Percentiles rank a stretch among this genome's conserved stretches.
phyloP scores from a whole-genome alignment of 2,888 invertebrate genomes.

The Entomobrya proxima region DNA sequence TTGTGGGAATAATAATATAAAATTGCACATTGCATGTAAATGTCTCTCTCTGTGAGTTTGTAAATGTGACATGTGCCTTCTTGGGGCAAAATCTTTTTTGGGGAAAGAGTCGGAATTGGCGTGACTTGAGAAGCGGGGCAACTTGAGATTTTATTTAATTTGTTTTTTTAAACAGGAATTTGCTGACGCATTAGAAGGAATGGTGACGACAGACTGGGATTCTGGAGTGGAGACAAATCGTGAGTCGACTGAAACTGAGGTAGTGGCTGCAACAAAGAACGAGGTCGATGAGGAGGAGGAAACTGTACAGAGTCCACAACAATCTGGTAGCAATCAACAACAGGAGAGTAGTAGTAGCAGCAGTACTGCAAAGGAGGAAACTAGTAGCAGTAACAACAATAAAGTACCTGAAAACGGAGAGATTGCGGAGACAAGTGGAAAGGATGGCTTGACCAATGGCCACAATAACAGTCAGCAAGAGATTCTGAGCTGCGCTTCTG shows the following conservation, averaged over 20 bases:
- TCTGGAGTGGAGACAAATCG: slow-evolving; percentile 69
- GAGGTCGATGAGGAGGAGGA: background rate
- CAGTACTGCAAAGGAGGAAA: background rate
- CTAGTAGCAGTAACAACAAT: background rate
- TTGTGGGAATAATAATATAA: background rate
- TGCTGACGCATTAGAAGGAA: slow-evolving; percentile 73
- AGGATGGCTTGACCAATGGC: slow-evolving; percentile 39
- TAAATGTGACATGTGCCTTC: no score
- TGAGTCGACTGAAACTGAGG: slow-evolving; percentile 71
- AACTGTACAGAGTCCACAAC: slow-evolving; percentile 13
- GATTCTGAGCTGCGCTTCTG: slow-evolving; percentile 15
- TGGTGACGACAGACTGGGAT: slow-evolving; percentile 65
- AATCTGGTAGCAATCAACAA: background rate
- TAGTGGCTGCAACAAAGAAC: slow-evolving; percentile 56
- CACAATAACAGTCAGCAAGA: slow-evolving; percentile 24
- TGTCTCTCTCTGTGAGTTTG: no score
- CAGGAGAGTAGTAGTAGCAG: background rate
- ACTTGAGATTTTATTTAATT: no score
- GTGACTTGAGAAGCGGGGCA: no score
- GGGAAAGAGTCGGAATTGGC: no score
- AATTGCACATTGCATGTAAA: background rate
- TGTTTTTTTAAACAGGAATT: no score
- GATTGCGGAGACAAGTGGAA: slow-evolving; percentile 14
- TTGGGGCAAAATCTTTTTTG: no score
- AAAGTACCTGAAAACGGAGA: slow-evolving; percentile 65